Base-by-base conservation (phyloP, 2,888 invertebrate species). In the Ligdia adustata region DNA sequence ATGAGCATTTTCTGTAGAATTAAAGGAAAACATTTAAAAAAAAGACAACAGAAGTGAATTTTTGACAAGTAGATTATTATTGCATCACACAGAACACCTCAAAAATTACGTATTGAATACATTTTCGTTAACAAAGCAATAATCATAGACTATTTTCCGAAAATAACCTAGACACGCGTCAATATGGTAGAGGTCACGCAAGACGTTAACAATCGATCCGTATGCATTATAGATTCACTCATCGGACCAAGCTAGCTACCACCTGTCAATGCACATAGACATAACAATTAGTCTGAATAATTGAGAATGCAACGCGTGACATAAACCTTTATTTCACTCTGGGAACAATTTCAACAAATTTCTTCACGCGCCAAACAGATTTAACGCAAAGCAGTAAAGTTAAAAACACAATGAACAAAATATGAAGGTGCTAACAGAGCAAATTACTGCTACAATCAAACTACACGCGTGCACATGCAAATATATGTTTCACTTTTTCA, bases 161-260 rank as follows among this genome's bases (percentile, higher is more conserved):
- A 37, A 43, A 49, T 12, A 42, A 11, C 31, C 39, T 6, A 22
- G 24, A 27, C 18, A 2, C 12, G 6, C 41, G 35, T 31, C 41
- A 43, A 39, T 7, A 49, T 44, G 7, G 26, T 24, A 26, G 37
- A 39, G 38, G 43, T 24, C 27, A 37, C 38, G 15, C 11, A 47
- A 52, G 33, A 44, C 34, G 35, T 41, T 28, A 41, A 34, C 48
- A 47, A 60, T 56, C 48, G 49, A 65, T 61, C 40, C 26, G 47
- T 39, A 37, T 48, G 43, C 45, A 58, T 67, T 59, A 67, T 61
- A 52, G 50, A 61, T 60, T 44, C 35, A 27, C 39, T 40, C 20
- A 31, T 31, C 32, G 28, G 44, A 14, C 45, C 49, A 50, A 29
- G 35, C 52, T 32, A 47, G 22, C 24, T 37, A 39, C 45, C 55